Evolutionary conservation across 2,113 vertebrate species (phyloP).

Genomic region (Psammodynastes pulverulentus): DNA sequence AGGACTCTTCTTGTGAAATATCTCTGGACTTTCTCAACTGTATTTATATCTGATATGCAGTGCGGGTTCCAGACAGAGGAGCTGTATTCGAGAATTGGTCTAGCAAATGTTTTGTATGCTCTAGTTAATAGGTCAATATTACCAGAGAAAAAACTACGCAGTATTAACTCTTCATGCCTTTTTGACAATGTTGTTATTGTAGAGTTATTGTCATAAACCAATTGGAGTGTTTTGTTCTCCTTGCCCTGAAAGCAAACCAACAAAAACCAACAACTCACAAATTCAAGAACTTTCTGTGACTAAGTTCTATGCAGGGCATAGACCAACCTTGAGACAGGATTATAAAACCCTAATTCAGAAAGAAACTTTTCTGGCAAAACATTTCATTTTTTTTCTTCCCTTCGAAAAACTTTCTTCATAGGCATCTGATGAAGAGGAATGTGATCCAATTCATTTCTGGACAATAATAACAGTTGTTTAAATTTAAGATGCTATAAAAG

Average conservation of each 20-base stretch:
- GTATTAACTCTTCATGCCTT: too few relatives aligned
- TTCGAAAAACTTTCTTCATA: neutral
- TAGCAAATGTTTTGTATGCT: too few relatives aligned
- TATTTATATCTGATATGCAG: too few relatives aligned
- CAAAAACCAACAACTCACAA: neutral
- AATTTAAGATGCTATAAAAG: neutral
- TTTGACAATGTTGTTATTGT: too few relatives aligned
- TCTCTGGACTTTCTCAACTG: too few relatives aligned
- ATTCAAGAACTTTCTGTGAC: neutral
- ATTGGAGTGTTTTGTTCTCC: neutral
- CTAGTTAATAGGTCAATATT: too few relatives aligned
- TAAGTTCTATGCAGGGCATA: neutral
- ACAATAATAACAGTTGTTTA: neutral
- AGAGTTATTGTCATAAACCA: neutral
- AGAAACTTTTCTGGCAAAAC: neutral
- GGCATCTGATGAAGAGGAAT: neutral
- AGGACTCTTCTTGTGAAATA: too few relatives aligned
- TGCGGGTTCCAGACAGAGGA: too few relatives aligned
- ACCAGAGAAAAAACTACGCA: too few relatives aligned
- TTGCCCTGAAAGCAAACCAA: neutral
- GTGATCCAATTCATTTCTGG: neutral
- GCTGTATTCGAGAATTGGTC: too few relatives aligned
- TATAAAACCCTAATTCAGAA: neutral
- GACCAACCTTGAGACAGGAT: neutral
- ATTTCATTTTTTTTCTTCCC: neutral